Conservation (phyloP, 2,888 invertebrate species). For the Drosophila affinis region DNA sequence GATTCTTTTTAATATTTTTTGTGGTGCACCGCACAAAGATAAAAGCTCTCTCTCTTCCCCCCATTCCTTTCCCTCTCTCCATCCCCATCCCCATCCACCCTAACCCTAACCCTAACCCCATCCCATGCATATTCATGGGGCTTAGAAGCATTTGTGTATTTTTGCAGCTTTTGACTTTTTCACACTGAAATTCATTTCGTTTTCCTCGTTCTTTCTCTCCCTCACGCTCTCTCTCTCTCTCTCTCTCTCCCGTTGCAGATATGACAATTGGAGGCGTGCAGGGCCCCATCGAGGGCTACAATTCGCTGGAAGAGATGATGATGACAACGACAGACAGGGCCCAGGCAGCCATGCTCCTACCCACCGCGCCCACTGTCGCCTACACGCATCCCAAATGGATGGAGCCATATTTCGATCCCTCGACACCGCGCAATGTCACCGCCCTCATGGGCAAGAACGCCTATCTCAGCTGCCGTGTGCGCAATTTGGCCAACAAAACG, state of each 20-base stretch:
- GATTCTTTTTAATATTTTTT: constrained; percentile 41
- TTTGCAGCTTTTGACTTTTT: constrained; percentile 49
- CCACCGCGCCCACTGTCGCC: constrained; percentile 77
- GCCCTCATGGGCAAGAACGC: constrained; percentile 90
- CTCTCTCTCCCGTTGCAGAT: constrained; percentile 67
- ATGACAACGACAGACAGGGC: constrained; percentile 52
- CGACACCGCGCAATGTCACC: constrained; percentile 90
- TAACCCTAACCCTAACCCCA: background rate
- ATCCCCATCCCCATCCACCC: background rate
- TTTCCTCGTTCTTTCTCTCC: background rate
- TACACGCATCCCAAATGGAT: constrained; percentile 83
- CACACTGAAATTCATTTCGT: constrained; percentile 33
- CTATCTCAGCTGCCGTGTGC: constrained; percentile 83
- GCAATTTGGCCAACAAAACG: constrained; percentile 84
- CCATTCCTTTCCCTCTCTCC: background rate
- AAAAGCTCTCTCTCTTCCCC: constrained; percentile 26
- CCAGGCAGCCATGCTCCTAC: constrained; percentile 38
- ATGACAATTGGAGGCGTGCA: constrained; percentile 83
- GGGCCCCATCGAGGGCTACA: constrained; percentile 82
- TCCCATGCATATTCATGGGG: constrained; percentile 14
- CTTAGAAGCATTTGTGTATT: constrained; percentile 39
- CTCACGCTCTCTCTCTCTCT: constrained; percentile 1
- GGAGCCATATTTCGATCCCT: constrained; percentile 90
- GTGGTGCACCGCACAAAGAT: constrained; percentile 49
- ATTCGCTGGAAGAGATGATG: constrained; percentile 80